Evolutionary conservation across 2,113 vertebrate species (phyloP).

Genomic region (Catharus fuscescens): DNA sequence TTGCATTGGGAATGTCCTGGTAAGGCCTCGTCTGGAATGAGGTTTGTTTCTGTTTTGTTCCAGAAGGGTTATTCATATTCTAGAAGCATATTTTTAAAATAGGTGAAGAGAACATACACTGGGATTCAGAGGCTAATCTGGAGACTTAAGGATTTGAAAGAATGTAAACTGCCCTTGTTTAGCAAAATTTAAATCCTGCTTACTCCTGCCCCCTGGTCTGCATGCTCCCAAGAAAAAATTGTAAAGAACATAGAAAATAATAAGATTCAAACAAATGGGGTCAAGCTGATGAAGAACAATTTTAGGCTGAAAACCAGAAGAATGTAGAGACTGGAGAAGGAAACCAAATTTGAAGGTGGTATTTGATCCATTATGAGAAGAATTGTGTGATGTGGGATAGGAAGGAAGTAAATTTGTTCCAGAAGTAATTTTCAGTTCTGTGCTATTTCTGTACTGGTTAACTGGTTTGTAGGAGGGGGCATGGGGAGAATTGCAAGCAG

Average conservation of each 20-base stretch:
- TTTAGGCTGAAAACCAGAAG: not conserved
- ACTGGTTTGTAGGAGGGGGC: not conserved
- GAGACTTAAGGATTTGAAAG: not conserved
- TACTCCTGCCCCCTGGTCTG: fast-evolving
- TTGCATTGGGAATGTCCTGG: not conserved
- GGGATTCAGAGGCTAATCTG: not conserved
- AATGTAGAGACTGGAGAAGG: not conserved
- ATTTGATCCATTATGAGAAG: not conserved
- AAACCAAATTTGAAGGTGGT: not conserved
- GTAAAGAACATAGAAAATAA: not conserved
- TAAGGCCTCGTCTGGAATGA: not conserved
- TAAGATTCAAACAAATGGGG: not conserved
- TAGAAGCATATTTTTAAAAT: not conserved
- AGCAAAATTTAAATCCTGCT: not conserved
- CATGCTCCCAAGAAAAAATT: not conserved
- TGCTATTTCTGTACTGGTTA: not conserved
- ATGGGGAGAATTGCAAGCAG: not conserved
- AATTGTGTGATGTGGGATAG: not conserved
- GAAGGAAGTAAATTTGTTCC: not conserved
- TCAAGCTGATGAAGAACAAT: not conserved
- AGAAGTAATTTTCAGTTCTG: not conserved
- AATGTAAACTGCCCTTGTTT: not conserved
- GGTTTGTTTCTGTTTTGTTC: not conserved
- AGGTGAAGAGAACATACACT: not conserved
- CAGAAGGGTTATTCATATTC: not conserved